These are phyloP conservation scores for Apogon talboti DNA, from an alignment of 2,797 vertebrate species.

Conservation along the genomic window DNA sequence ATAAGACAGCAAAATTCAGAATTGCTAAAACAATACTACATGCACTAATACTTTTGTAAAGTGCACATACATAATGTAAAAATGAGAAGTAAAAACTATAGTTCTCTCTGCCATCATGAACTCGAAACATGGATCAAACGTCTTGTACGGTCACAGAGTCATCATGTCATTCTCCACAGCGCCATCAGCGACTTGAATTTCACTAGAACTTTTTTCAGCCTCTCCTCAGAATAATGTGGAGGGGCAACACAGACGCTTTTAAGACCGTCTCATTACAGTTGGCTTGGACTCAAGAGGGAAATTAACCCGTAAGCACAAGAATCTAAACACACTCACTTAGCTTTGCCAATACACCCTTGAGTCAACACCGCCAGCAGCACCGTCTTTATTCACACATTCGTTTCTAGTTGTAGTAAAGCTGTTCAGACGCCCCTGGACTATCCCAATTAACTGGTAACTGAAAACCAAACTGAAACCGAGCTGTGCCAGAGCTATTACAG, in stretches of 20 bases:
- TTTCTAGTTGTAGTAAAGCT: slow-evolving; percentile 53
- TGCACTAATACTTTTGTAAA: no score
- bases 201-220: slow-evolving; percentile 1
- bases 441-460: slow-evolving; percentile 55
- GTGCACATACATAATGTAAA: no score
- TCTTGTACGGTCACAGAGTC: not conserved
- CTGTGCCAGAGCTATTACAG: slow-evolving; percentile 10
- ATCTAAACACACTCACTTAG: slow-evolving; percentile 48
- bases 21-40: no score
- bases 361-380: slow-evolving; percentile 38
- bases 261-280: slow-evolving; percentile 54
- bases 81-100: no score
- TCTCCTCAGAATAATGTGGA: slow-evolving; percentile 11
- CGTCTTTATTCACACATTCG: slow-evolving; percentile 69
- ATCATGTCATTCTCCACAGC: slow-evolving; percentile 4
- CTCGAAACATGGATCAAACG: not conserved
- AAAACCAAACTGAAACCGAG: slow-evolving; percentile 41
- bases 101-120: not conserved
- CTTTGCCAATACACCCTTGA: slow-evolving; percentile 43
- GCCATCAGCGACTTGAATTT: slow-evolving; percentile 4
- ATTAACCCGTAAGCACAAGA: slow-evolving; percentile 64
- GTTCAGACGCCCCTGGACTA: slow-evolving; percentile 39
- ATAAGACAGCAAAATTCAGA: no score
- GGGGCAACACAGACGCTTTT: slow-evolving; percentile 24
- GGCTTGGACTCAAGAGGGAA: slow-evolving; percentile 42